Conservation (phyloP, 2,797 vertebrate genomes). For the Erethizon dorsatum region DNA sequence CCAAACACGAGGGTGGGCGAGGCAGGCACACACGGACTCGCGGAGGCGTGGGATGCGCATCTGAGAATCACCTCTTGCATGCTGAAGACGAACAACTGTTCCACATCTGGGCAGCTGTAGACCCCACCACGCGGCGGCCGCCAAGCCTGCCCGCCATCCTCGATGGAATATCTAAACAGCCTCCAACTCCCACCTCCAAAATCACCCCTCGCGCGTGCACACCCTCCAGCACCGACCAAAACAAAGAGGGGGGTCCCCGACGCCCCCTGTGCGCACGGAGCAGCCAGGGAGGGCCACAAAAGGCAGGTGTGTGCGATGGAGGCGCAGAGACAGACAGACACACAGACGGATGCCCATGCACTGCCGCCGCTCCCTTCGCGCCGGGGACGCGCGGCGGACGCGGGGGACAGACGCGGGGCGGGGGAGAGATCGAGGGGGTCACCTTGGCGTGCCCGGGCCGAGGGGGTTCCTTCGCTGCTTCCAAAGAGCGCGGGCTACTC, state of each 20-base stretch:
- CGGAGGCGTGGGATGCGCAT: not conserved
- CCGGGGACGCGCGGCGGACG: not conserved
- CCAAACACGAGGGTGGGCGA: not conserved
- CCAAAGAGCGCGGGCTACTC: slow-evolving; percentile 12
- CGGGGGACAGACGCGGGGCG: not conserved
- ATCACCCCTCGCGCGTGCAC: slow-evolving; percentile 41
- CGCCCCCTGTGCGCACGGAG: not conserved
- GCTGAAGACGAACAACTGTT: not conserved
- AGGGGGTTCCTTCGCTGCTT: slow-evolving; percentile 66
- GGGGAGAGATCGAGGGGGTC: slow-evolving; percentile 72
- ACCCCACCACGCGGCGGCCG: not conserved
- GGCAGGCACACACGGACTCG: not conserved
- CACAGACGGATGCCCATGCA: slow-evolving; percentile 45
- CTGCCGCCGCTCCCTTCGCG: not conserved
- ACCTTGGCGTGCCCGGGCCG: slow-evolving; percentile 85
- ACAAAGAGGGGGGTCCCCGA: slow-evolving; percentile 78
- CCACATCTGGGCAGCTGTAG: slow-evolving; percentile 41
- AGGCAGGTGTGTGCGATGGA: slow-evolving; percentile 53
- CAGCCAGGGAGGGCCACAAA: slow-evolving; percentile 33
- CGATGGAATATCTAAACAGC: not conserved
- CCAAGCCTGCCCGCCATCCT: slow-evolving; percentile 57
- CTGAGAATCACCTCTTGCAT: not conserved
- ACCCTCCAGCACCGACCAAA: slow-evolving; percentile 49
- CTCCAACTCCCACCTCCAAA: slow-evolving; percentile 7
- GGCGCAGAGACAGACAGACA: slow-evolving; percentile 51